A percentile compares a stretch with the other conserved stretches of the same genome.
phyloP scores from a whole-genome alignment of 1,140 invertebrate genomes.

The Onthophagus taurus region DNA sequence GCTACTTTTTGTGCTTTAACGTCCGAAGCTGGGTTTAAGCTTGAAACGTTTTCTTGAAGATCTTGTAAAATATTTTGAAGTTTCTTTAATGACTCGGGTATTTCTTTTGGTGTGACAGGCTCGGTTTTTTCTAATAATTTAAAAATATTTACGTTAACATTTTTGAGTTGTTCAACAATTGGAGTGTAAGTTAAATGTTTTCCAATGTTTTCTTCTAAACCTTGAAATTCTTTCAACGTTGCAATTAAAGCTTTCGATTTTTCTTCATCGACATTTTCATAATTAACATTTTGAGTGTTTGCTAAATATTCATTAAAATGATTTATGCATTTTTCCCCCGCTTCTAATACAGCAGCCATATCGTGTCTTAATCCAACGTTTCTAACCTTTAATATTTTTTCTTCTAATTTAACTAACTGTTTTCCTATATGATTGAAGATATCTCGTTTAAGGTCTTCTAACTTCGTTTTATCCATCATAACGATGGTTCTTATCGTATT shows the following conservation, averaged over 20 bases:
- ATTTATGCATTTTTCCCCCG: background rate
- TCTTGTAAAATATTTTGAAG: slow-evolving; percentile 35
- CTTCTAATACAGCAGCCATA: background rate
- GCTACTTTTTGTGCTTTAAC: slow-evolving; percentile 25
- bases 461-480: slow-evolving; percentile 1
- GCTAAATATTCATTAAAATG: background rate
- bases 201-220: background rate
- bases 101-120: background rate
- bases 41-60: slow-evolving; percentile 26
- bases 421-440: background rate
- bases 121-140: slow-evolving; percentile 15
- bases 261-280: background rate
- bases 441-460: background rate
- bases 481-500: background rate
- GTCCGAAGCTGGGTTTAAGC: slow-evolving; percentile 10
- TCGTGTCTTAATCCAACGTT: background rate
- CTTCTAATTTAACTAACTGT: background rate
- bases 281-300: background rate
- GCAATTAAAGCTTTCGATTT: background rate
- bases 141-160: slow-evolving; percentile 14
- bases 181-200: background rate
- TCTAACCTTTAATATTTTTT: background rate
- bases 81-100: slow-evolving; percentile 15
- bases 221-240: background rate
- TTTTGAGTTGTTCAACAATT: background rate